Base-by-base conservation (phyloP, 2,113 vertebrate species). In the Nanorana parkeri region DNA sequence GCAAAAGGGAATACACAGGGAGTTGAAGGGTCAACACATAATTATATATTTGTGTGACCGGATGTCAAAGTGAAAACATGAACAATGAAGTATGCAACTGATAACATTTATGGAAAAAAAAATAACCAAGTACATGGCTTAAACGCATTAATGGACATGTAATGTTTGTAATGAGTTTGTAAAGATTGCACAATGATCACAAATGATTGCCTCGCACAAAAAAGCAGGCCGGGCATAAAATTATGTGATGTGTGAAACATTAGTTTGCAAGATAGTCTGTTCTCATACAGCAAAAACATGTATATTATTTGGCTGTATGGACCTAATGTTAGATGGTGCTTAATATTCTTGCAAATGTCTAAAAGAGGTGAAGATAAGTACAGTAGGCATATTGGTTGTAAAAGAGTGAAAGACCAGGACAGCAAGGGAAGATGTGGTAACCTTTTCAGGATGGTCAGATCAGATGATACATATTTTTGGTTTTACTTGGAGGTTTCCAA, bases 401-500 rank as follows among this genome's bases (percentile, higher is more conserved):
- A n/a, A n/a, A 16, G 54, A 78, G 13, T 64, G 77, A 78, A 66
- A 83, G 67, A 72, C 73, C 0, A 78, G 41, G 65, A 72, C 79
- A 75, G 6, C 28, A 88, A 85, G 74, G 0, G 71, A 68, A 84
- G 23, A 84, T 83, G 75, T 77, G 86, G 79, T 81, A 69, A 74
- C 79, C 68, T 32, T 13, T 58, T 61, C 54, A 55, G 56, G 61
- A 75, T n/a, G 47, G 51, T 29, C 29, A 58, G 56, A 51, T 66
- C 17, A 23, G 60, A 4, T 41, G 63, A 47, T 1, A 26, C 55
- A 55, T 60, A 21, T 13, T 19, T 29, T 47, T 73, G 41, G 58
- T 51, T 88, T 92, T 92, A 95, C 85, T 95, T 90, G 0, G n/a
- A n/a, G n/a, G n/a, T n/a, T n/a, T n/a, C 91, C 85, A 89, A 84